Conservation (phyloP, 1,140 invertebrate species). For the Yoshiicerus persimilis region DNA sequence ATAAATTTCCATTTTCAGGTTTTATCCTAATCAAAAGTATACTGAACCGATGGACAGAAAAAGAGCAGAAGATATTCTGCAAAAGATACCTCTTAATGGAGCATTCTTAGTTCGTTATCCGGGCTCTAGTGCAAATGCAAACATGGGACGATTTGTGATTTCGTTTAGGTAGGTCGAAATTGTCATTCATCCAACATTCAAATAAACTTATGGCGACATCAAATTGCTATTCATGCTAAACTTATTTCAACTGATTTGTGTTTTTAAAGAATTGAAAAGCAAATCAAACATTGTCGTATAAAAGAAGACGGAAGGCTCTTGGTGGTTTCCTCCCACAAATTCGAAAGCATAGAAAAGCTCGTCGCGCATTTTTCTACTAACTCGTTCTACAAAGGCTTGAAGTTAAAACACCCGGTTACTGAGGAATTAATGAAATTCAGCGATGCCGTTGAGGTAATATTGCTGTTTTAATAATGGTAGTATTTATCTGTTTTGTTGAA, state of each 20-base stretch:
- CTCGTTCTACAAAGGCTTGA: slow-evolving; percentile 86
- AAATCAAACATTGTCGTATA: slow-evolving; percentile 94
- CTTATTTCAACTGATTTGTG: neutral
- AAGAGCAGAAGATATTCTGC: slow-evolving; percentile 82
- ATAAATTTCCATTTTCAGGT: no score
- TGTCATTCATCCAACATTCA: no score
- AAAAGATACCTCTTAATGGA: slow-evolving; percentile 77
- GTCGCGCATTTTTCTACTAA: slow-evolving; percentile 86
- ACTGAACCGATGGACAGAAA: slow-evolving; percentile 57
- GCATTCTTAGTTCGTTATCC: slow-evolving; percentile 75
- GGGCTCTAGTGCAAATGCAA: neutral
- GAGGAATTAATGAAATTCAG: slow-evolving; percentile 23
- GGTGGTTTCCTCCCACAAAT: slow-evolving; percentile 83
- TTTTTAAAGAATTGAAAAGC: slow-evolving; percentile 73
- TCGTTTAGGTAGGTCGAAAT: neutral
- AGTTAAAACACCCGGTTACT: slow-evolving; percentile 58
- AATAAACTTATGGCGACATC: no score
- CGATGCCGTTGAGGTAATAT: neutral
- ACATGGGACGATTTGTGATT: neutral
- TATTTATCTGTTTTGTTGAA: no score
- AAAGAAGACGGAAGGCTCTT: slow-evolving; percentile 86
- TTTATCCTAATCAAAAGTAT: slow-evolving; percentile 71
- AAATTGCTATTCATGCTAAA: no score
- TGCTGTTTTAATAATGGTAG: no score
- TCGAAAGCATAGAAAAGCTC: slow-evolving; percentile 90